Evolutionary conservation across 1,140 invertebrate species (phyloP).

Genomic region (Procambarus virginalis): DNA sequence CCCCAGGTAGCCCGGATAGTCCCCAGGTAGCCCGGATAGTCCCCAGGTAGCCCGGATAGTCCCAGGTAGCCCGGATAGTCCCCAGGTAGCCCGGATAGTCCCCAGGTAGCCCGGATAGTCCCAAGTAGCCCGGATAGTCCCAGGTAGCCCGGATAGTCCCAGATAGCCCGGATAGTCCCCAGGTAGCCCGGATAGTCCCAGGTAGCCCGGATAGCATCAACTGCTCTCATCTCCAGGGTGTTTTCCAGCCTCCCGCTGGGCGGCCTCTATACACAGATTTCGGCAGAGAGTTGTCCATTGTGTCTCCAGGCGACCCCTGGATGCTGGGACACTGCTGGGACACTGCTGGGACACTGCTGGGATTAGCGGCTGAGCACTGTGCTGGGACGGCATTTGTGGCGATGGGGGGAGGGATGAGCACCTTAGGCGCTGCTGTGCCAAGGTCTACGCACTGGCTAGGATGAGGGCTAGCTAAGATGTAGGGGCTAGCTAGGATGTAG

Average conservation of each 20-base stretch:
- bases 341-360: not conserved
- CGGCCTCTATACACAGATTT: not conserved
- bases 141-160: too few relatives aligned
- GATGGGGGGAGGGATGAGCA: not conserved
- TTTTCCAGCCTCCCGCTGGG: not conserved
- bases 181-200: too few relatives aligned
- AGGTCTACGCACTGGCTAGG: not conserved
- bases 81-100: too few relatives aligned
- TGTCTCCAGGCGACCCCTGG: not conserved
- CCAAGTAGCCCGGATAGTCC: too few relatives aligned
- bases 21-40: too few relatives aligned
- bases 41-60: too few relatives aligned
- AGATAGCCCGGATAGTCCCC: too few relatives aligned
- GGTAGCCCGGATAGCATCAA: not conserved
- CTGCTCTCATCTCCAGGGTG: not conserved
- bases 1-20: too few relatives aligned
- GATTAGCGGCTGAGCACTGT: not conserved
- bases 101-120: too few relatives aligned
- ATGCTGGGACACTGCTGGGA: not conserved
- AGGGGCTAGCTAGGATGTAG: too few relatives aligned
- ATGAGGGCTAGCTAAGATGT: not conserved
- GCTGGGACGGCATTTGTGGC: not conserved
- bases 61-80: too few relatives aligned
- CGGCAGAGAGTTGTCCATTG: not conserved
- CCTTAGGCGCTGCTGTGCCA: not conserved